Percentiles rank a stretch among this genome's conserved stretches.
These are phyloP conservation scores for Zoroaster sp. DNA, from an alignment of 53 echinoderm and acorn worm genomes.

Conservation along the genomic window DNA sequence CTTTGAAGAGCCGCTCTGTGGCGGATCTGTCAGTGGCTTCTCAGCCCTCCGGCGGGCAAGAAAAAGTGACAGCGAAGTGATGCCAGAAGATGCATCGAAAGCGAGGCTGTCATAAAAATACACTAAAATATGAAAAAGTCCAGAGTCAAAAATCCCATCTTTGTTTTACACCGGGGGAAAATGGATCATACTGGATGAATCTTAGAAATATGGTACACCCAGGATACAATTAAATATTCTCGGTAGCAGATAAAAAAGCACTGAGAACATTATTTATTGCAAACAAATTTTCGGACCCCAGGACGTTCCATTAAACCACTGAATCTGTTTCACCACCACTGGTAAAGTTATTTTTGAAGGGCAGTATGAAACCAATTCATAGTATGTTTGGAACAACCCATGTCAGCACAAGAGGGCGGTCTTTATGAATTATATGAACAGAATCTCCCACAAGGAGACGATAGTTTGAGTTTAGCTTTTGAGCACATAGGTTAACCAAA, in stretches of 20 bases:
- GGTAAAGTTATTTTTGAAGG: not conserved
- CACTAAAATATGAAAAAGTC: not conserved
- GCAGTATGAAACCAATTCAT: not conserved
- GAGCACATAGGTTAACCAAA: too few species aligned
- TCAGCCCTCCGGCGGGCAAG: constrained; percentile 40
- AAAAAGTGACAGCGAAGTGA: not conserved
- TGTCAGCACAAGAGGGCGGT: constrained; percentile 26
- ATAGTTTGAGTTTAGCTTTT: too few species aligned
- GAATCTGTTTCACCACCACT: not conserved
- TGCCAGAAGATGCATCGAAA: not conserved
- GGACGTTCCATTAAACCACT: too few species aligned
- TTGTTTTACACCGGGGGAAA: too few species aligned
- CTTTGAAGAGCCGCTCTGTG: constrained; percentile 55
- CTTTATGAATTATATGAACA: constrained; percentile 19
- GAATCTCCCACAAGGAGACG: too few species aligned
- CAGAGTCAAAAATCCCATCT: too few species aligned
- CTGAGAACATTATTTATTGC: not conserved
- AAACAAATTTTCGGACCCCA: too few species aligned
- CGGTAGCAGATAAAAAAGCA: not conserved
- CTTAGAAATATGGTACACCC: too few species aligned
- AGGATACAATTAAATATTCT: too few species aligned
- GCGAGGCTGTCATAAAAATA: constrained; percentile 14
- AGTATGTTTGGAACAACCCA: not conserved
- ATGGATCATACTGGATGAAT: too few species aligned
- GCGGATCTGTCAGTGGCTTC: constrained; percentile 51